Evolutionary conservation across 64 coral and sea anemone genomes (phyloP), one percentile per base, ranked within the genome.

Genomic region (Stylophora pistillata): DNA sequence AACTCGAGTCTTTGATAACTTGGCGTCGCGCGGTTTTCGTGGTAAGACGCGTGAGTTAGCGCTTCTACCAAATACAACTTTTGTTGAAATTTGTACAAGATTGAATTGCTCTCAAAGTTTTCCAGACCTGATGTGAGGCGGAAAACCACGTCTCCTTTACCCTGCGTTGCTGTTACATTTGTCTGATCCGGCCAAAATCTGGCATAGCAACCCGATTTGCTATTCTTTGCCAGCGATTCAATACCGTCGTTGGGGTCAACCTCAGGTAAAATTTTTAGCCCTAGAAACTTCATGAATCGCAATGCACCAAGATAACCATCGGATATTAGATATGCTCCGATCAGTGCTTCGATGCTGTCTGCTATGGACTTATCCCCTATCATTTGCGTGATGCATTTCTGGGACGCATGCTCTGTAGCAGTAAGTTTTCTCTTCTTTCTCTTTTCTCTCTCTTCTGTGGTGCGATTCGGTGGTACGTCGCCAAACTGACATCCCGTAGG

Each of bases 321-420:
- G 15, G 87, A 87, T 2, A 88, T 95, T 17, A 99, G 57, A 78
- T 99, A 92, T 11, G 97, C 93, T 73, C 97, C 97, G 76, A 99
- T 95, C 16, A 99, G 87, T 13, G 90, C 97, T 37, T 99, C 97
- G 21, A 99, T 87, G 26, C 93, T 93, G 65, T 99, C 97, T 12
- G 97, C 97, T 47, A 99, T 85, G 0, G 90, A 93, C 57, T 99
- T 99, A 71, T 99, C 97, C 13, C 87, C 86, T 52, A 99, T 99
- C 3, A 53, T 37, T 60, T 99, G 97, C 21, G 79, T 85, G 18
- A 82, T 89, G 57, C 72, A 70, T 0, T 86, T 74, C 17, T 81
- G 27, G 72, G 76, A 65, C 29, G 86, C 86, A 57, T 68, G 33
- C 71, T 30, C 58, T 25, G 78, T 60, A 53, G 30, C 10, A 27